These are phyloP conservation scores for Chunga burmeisteri DNA, from an alignment of 2,113 vertebrate species.

Conservation along the genomic window DNA sequence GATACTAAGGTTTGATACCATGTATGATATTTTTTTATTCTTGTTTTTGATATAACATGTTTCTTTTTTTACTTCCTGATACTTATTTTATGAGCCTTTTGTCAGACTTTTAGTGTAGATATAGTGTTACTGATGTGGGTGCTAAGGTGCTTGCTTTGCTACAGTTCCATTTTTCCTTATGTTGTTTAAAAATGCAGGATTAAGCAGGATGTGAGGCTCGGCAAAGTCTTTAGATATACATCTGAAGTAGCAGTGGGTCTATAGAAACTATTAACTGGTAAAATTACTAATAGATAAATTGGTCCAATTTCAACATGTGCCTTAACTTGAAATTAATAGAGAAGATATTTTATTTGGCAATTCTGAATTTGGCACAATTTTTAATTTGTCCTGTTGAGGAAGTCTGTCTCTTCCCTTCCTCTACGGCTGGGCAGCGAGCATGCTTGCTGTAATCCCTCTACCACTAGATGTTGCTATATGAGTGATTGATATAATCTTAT, in stretches of 20 bases:
- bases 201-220: neutral
- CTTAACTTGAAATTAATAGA: neutral
- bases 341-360: neutral
- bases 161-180: neutral
- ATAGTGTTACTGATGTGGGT: neutral
- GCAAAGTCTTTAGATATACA: neutral
- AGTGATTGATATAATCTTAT: conserved; percentile 28
- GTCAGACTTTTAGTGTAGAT: neutral
- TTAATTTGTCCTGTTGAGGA: neutral
- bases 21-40: neutral
- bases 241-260: neutral
- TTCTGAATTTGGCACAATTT: neutral
- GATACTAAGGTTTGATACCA: neutral
- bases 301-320: neutral
- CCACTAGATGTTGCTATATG: conserved; percentile 54
- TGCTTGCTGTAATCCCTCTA: neutral
- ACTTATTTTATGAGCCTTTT: neutral
- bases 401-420: neutral
- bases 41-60: neutral
- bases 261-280: neutral
- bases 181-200: neutral
- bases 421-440: neutral
- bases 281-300: neutral
- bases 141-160: neutral
- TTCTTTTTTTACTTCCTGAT: neutral